Percentiles rank a stretch among this genome's conserved stretches.
These are phyloP conservation scores for Oreortyx pictus DNA, from an alignment of 2,797 vertebrate genomes.

Conservation along the genomic window DNA sequence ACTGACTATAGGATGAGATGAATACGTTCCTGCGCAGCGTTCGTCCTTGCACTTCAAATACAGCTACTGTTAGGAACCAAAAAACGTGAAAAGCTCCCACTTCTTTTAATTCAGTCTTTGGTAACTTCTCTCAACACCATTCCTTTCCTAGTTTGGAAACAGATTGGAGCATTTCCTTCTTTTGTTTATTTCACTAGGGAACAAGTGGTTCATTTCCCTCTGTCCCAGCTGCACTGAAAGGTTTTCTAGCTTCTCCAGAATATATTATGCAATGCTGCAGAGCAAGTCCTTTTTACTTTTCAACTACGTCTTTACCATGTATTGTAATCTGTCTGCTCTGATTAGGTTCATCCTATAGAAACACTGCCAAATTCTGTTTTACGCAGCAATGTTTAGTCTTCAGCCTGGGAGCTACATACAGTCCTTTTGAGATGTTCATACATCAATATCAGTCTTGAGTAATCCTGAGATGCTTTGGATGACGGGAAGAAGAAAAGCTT, in stretches of 20 bases:
- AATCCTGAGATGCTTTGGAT: conserved; percentile 47
- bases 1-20: background rate
- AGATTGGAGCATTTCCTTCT: conserved; percentile 44
- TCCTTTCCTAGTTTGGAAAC: conserved; percentile 53
- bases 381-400: conserved; percentile 70
- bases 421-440: conserved; percentile 66
- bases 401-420: conserved; percentile 60
- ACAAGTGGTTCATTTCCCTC: conserved; percentile 52
- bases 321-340: conserved; percentile 67
- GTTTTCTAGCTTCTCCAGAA: conserved; percentile 65
- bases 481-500: conserved; percentile 34
- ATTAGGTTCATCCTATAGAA: conserved; percentile 68
- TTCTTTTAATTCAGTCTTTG: conserved; percentile 10
- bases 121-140: conserved; percentile 32
- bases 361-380: conserved; percentile 72
- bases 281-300: conserved; percentile 50
- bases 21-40: background rate
- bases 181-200: conserved; percentile 52
- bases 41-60: background rate
- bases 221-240: conserved; percentile 54
- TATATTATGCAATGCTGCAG: conserved; percentile 33
- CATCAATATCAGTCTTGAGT: conserved; percentile 48
- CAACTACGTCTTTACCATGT: conserved; percentile 30
- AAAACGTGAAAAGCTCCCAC: conserved; percentile 2
- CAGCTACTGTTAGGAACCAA: conserved; percentile 22